Evolutionary conservation across 2,888 invertebrate species (phyloP), one percentile per base, ranked within the genome.

Genomic region (Cybosia mesomella): DNA sequence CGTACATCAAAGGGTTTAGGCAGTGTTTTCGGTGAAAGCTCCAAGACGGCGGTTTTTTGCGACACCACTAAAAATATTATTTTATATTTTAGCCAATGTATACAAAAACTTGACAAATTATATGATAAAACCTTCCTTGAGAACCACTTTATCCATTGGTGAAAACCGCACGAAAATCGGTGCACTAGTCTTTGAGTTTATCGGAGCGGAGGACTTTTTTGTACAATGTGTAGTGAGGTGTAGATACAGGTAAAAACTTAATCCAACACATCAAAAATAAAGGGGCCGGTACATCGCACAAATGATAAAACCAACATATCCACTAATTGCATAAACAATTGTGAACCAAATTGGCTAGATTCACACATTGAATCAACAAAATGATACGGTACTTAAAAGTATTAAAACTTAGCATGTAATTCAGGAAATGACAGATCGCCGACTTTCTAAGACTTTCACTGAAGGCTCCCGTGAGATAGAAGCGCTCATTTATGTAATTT

Each of bases 371-470:
- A 71, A 73, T 79, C 80, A 71, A 71, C 67, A 53, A 72, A 78
- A 84, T 80, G 79, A 79, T 71, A 82, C 73, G 72, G 74, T 72
- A 75, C 69, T 67, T 64, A 71, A 80, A 81, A 80, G 77, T 77
- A 81, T 76, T 75, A 79, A 71, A 53, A 60, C n/a, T 72, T 69
- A 61, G 67, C 70, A 55, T 67, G 68, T 68, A 71, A 74, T 80
- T 75, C 80, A 86, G 84, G 85, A 86, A 89, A 81, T 82, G 70
- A 77, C 82, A 83, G 64, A 79, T 81, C 71, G 68, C 64, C 72
- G 68, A 76, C 86, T 87, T 88, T 87, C 87, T 85, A 83, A 54
- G 59, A 73, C 83, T 85, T 88, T 87, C 88, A 77, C 82, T 76
- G 24, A 55, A 72, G 67, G 71, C 80, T 83, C 80, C 77, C 75